A percentile compares a stretch with the other conserved stretches of the same genome.
Evolutionary conservation across 2,888 invertebrate genomes (phyloP).

Genomic region (Acronicta leporina): DNA sequence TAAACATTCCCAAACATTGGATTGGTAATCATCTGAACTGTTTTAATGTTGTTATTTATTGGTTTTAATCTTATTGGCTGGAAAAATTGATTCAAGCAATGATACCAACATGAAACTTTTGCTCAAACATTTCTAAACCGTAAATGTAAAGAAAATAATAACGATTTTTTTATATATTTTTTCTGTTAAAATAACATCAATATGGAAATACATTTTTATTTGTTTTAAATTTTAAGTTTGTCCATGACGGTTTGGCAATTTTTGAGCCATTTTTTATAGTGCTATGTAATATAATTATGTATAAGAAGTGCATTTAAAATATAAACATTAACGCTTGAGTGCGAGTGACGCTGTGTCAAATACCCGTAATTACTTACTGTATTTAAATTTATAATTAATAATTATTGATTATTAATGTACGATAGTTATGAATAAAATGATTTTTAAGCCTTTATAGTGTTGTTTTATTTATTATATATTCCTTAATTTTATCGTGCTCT

Average conservation of each 20-base stretch:
- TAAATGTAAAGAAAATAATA: no score
- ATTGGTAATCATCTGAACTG: slow-evolving; percentile 15
- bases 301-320: slow-evolving; percentile 78
- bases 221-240: no score
- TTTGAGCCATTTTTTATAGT: slow-evolving; percentile 12
- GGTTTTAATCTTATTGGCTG: slow-evolving; percentile 7
- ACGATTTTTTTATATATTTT: no score
- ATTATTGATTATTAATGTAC: slow-evolving; percentile 83
- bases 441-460: slow-evolving; percentile 81
- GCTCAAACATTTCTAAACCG: not conserved
- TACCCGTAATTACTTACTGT: slow-evolving; percentile 78
- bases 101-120: slow-evolving; percentile 10
- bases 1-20: slow-evolving; percentile 40
- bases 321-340: slow-evolving; percentile 73
- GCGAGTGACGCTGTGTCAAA: slow-evolving; percentile 77
- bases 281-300: slow-evolving; percentile 52
- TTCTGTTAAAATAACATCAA: no score
- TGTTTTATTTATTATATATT: slow-evolving; percentile 32
- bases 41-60: slow-evolving; percentile 31
- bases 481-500: no score
- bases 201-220: no score
- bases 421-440: slow-evolving; percentile 87
- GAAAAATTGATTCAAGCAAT: slow-evolving; percentile 18
- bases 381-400: slow-evolving; percentile 83
- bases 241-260: not conserved